A percentile compares a stretch with the other conserved stretches of the same genome.
Evolutionary conservation across 1,140 invertebrate genomes (phyloP).

Genomic region (Luehdorfia chinensis): DNA sequence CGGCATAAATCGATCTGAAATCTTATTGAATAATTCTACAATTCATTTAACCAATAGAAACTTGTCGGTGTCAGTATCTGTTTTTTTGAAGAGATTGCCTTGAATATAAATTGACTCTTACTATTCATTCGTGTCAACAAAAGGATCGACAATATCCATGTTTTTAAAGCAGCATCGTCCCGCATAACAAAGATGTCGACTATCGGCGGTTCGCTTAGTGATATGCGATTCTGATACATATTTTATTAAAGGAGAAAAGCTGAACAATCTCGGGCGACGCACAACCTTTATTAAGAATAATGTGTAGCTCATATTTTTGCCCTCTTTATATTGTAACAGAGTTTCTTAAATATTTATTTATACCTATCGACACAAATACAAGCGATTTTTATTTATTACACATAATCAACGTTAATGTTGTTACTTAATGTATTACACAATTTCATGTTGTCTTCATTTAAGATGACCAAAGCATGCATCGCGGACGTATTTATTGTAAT

Average conservation of each 20-base stretch:
- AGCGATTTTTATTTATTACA: no score
- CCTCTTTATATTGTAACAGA: no score
- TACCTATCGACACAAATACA: no score
- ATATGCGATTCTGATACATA: background rate
- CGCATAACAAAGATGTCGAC: background rate
- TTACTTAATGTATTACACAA: no score
- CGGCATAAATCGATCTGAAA: background rate
- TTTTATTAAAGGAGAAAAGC: background rate
- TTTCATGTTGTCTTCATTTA: no score
- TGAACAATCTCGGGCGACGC: background rate
- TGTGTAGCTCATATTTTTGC: background rate
- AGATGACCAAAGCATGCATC: no score
- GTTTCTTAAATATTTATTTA: no score
- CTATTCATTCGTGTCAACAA: background rate
- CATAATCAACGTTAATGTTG: no score
- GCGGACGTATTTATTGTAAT: no score
- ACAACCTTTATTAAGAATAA: background rate
- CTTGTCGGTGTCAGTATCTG: no score
- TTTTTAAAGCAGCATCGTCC: background rate
- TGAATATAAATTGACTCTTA: background rate
- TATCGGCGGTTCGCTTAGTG: background rate
- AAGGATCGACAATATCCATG: background rate
- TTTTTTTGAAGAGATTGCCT: no score
- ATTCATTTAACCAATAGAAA: no score
- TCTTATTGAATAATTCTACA: conserved; percentile 1